Conservation (phyloP, 2,888 invertebrate species). For the Xylocampa areola region DNA sequence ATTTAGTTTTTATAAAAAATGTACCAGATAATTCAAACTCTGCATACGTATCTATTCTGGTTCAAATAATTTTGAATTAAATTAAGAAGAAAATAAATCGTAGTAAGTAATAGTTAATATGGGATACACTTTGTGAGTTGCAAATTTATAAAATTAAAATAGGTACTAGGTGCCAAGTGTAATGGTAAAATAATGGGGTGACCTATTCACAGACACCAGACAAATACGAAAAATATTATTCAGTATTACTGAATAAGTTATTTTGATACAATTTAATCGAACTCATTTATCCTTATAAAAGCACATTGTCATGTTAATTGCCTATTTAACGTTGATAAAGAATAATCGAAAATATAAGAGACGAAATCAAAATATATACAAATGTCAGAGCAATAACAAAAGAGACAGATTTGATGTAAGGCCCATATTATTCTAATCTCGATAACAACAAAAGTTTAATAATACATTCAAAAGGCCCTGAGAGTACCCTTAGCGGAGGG, state of each 20-base stretch:
- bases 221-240: no score
- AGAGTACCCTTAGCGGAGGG: slow-evolving; percentile 73
- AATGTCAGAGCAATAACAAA: slow-evolving; percentile 57
- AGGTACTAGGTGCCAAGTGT: no score
- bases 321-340: not conserved
- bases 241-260: not conserved
- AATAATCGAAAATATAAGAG: slow-evolving; percentile 4
- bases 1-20: not conserved
- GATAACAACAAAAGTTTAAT: slow-evolving; percentile 82
- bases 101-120: no score
- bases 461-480: slow-evolving; percentile 79
- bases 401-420: slow-evolving; percentile 66
- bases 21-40: no score
- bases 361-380: slow-evolving; percentile 10
- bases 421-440: slow-evolving; percentile 75
- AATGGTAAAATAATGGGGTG: not conserved
- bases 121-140: no score
- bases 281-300: slow-evolving; percentile 3
- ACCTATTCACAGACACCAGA: not conserved
- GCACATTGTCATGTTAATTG: not conserved
- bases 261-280: not conserved
- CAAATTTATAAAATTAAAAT: no score
- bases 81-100: no score
- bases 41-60: no score
- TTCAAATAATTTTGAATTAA: no score